Evolutionary conservation across 2,797 vertebrate species (phyloP).

Genomic region (Helarctos malayanus): DNA sequence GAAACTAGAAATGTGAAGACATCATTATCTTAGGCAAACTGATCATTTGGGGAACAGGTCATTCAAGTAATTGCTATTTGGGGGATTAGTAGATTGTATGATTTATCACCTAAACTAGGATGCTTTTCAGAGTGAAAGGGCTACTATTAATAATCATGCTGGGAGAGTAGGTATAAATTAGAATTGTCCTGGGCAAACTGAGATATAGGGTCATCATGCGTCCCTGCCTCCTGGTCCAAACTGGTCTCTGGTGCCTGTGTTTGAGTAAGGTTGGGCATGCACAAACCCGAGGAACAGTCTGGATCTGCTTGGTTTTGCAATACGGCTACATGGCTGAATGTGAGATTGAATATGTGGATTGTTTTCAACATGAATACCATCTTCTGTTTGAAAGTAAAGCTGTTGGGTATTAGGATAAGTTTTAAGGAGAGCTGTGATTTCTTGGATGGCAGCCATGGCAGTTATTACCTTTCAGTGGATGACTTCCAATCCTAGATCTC

Average conservation of each 20-base stretch:
- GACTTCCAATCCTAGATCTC: slow-evolving; percentile 68
- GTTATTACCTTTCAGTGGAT: slow-evolving; percentile 63
- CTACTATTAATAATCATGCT: slow-evolving; percentile 36
- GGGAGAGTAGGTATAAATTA: not conserved
- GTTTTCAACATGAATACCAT: slow-evolving; percentile 65
- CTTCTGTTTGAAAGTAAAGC: slow-evolving; percentile 62
- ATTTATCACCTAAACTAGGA: slow-evolving; percentile 55
- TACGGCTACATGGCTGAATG: not conserved
- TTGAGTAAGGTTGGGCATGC: not conserved
- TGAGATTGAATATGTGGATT: slow-evolving; percentile 57
- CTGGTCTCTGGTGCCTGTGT: not conserved
- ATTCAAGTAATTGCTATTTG: slow-evolving; percentile 66
- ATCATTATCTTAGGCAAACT: slow-evolving; percentile 57
- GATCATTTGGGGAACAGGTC: slow-evolving; percentile 61
- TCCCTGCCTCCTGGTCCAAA: not conserved
- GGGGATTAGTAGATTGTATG: slow-evolving; percentile 31
- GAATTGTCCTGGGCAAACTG: not conserved
- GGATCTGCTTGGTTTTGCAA: slow-evolving; percentile 21
- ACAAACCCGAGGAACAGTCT: not conserved
- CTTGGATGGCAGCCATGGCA: slow-evolving; percentile 59
- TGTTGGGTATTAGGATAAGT: slow-evolving; percentile 61
- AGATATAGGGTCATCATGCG: not conserved
- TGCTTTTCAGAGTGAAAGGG: slow-evolving; percentile 40
- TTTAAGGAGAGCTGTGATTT: slow-evolving; percentile 62
- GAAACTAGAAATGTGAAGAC: slow-evolving; percentile 45